Conservation (phyloP, 2,888 invertebrate species). For the Alloscopus bannaensis region DNA sequence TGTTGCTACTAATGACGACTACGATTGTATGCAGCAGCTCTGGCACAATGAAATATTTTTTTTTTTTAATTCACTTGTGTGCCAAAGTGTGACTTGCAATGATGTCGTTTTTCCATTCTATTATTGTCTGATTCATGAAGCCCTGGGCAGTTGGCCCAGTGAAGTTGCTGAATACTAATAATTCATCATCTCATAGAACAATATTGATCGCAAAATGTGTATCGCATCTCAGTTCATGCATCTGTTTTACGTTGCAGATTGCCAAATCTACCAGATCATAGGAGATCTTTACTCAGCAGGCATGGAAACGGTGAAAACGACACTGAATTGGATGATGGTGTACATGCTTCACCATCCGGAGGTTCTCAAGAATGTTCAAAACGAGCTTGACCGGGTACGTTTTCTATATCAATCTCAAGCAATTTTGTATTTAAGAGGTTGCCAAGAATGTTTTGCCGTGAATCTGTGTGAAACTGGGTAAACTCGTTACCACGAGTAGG, state of each 20-base stretch:
- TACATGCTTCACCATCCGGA: conserved; percentile 92
- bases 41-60: background rate
- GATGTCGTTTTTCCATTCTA: conserved; percentile 9
- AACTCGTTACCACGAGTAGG: too few species aligned
- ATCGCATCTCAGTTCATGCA: background rate
- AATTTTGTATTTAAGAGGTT: too few species aligned
- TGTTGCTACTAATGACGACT: conserved; percentile 42
- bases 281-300: conserved; percentile 94
- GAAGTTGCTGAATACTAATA: too few species aligned
- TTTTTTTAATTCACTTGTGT: conserved; percentile 1
- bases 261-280: conserved; percentile 92
- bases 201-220: background rate
- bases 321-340: conserved; percentile 90
- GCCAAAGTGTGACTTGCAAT: background rate
- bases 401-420: too few species aligned
- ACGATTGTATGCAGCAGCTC: background rate
- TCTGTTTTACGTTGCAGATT: conserved; percentile 79
- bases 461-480: conserved; percentile 48
- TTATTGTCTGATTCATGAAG: conserved; percentile 14
- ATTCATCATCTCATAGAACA: background rate
- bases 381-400: conserved; percentile 86
- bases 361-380: conserved; percentile 87
- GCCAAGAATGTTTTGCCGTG: conserved; percentile 27
- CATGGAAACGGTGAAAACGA: conserved; percentile 95
- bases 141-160: conserved; percentile 1